phyloP scores from a whole-genome alignment of 1,140 invertebrate species.

The Holotrichia oblita region DNA sequence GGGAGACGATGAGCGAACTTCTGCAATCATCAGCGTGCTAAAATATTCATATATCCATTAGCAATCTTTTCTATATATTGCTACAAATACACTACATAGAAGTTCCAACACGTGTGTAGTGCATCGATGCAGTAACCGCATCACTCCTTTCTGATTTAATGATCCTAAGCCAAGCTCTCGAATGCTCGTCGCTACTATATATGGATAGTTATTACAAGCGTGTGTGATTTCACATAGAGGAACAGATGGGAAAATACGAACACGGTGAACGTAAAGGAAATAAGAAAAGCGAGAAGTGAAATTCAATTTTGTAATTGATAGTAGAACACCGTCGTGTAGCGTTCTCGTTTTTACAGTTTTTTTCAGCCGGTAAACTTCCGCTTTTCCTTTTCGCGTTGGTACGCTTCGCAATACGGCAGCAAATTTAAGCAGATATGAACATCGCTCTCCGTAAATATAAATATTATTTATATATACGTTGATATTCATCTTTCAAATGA shows the following conservation, averaged over 20 bases:
- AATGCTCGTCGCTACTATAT: neutral
- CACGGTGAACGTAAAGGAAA: neutral
- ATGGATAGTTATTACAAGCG: neutral
- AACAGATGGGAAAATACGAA: neutral
- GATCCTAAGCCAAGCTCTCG: neutral
- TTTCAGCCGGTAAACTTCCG: neutral
- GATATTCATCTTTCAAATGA: neutral
- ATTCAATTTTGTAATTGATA: slow-evolving; percentile 36
- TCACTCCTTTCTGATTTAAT: slow-evolving; percentile 5
- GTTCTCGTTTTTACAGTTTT: neutral
- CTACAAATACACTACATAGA: neutral
- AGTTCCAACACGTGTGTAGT: neutral
- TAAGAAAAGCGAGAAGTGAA: slow-evolving; percentile 20
- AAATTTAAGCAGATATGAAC: neutral
- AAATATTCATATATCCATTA: slow-evolving; percentile 1
- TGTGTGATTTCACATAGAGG: neutral
- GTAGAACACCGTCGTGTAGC: neutral
- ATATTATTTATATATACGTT: slow-evolving; percentile 2
- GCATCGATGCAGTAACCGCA: neutral
- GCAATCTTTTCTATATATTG: neutral
- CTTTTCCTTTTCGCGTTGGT: neutral
- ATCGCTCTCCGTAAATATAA: slow-evolving; percentile 5
- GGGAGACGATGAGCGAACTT: too few species aligned
- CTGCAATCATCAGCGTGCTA: neutral
- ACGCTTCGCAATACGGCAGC: neutral